Conservation (phyloP, 64 coral and sea anemone genomes). For the Montipora capricornis region DNA sequence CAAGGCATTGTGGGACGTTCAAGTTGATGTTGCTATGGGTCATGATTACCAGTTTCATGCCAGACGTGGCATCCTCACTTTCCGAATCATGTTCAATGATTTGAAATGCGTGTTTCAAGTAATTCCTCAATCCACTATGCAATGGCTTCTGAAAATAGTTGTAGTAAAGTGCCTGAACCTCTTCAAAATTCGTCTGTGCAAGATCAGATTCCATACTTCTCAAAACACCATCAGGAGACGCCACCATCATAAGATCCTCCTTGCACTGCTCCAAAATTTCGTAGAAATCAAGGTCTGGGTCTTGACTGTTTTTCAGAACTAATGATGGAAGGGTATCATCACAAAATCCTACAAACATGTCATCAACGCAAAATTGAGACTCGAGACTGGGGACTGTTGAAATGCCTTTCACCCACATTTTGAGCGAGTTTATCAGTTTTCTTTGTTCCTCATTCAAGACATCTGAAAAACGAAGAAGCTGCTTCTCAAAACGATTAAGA, state of each 20-base stretch:
- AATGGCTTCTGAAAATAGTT: slow-evolving; percentile 80
- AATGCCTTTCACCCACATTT: slow-evolving; percentile 65
- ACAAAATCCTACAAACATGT: slow-evolving; percentile 92
- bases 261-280: slow-evolving; percentile 78
- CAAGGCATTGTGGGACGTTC: slow-evolving; percentile 66
- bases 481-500: slow-evolving; percentile 98
- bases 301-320: slow-evolving; percentile 54
- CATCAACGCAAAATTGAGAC: slow-evolving; percentile 65
- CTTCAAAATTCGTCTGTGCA: slow-evolving; percentile 31
- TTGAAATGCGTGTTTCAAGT: slow-evolving; percentile 23
- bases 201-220: slow-evolving; percentile 63
- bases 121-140: slow-evolving; percentile 74
- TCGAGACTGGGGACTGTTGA: slow-evolving; percentile 51
- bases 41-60: slow-evolving; percentile 77
- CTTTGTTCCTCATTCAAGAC: slow-evolving; percentile 65
- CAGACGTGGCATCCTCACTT: neutral
- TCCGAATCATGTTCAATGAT: neutral
- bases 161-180: slow-evolving; percentile 58
- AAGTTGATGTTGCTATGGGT: slow-evolving; percentile 83
- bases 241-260: slow-evolving; percentile 80
- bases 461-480: slow-evolving; percentile 90
- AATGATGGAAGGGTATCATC: slow-evolving; percentile 87
- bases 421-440: slow-evolving; percentile 31
- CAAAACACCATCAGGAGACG: slow-evolving; percentile 87
- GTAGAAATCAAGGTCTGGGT: neutral